Evolutionary conservation across 2,888 invertebrate species (phyloP).

Genomic region (Gandaritis pyraliata): DNA sequence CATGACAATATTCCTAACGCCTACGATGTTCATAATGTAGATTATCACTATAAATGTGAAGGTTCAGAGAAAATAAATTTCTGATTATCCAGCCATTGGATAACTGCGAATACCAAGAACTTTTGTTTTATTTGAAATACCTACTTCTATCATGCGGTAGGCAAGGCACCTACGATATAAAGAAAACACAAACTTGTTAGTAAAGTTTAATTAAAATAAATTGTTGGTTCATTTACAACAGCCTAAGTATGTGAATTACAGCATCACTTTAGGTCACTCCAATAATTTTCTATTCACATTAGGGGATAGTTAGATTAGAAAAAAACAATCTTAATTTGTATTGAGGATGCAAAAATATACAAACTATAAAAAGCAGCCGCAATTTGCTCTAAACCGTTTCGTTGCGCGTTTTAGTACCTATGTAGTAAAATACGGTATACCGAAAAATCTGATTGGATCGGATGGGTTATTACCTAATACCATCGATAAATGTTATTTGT

Average conservation of each 20-base stretch:
- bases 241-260: conserved; percentile 33
- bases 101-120: conserved; percentile 76
- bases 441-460: too few relatives aligned
- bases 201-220: conserved; percentile 43
- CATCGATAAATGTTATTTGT: too few relatives aligned
- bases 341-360: background rate
- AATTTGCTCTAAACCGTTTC: too few relatives aligned
- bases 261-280: conserved; percentile 16
- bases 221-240: conserved; percentile 37
- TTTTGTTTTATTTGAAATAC: conserved; percentile 69
- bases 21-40: conserved; percentile 80
- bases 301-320: background rate
- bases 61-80: conserved; percentile 74
- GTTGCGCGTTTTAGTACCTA: too few relatives aligned
- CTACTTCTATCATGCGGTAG: background rate
- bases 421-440: too few relatives aligned
- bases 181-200: conserved; percentile 28
- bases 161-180: background rate
- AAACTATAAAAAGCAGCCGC: background rate
- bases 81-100: conserved; percentile 76
- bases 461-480: too few relatives aligned
- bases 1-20: conserved; percentile 73
- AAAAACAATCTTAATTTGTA: background rate
- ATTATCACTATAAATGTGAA: conserved; percentile 77
- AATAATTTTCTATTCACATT: background rate